Conservation (phyloP, 2,797 vertebrate genomes). For the Xenentodon cancila region DNA sequence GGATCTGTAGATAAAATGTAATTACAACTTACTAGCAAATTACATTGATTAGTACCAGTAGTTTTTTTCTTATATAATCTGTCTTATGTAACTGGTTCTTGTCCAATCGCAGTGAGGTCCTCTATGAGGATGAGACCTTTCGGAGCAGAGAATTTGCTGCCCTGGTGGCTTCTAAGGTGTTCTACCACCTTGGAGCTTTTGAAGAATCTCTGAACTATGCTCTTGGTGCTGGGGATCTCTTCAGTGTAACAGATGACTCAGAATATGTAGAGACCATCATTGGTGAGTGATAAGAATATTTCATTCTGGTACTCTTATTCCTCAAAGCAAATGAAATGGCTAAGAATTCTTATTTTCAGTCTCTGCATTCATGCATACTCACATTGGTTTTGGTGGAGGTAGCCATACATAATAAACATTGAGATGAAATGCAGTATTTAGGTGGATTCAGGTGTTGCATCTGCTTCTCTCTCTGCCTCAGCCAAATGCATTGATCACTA, state of each 20-base stretch:
- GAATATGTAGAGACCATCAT: slow-evolving; percentile 99
- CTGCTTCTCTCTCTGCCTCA: slow-evolving; percentile 53
- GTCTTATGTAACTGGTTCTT: slow-evolving; percentile 14
- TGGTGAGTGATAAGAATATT: slow-evolving; percentile 79
- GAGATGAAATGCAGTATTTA: background rate
- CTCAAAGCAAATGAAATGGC: background rate
- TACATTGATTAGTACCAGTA: background rate
- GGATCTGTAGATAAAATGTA: slow-evolving; percentile 99
- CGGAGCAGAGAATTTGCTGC: slow-evolving; percentile 95
- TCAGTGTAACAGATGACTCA: slow-evolving; percentile 97
- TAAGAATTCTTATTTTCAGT: background rate
- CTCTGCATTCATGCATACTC: background rate
- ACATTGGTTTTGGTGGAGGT: background rate
- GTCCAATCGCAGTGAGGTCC: slow-evolving; percentile 86
- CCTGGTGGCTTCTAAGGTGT: slow-evolving; percentile 98
- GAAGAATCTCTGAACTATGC: slow-evolving; percentile 98
- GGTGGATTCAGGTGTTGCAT: background rate
- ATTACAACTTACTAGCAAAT: slow-evolving; percentile 61
- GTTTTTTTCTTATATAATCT: background rate
- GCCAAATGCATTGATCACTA: slow-evolving; percentile 99
- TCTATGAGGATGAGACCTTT: slow-evolving; percentile 98
- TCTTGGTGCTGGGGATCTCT: slow-evolving; percentile 96
- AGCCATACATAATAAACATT: background rate
- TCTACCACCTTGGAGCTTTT: slow-evolving; percentile 98
- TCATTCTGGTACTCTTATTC: no score